Conservation (phyloP, 2,113 vertebrate genomes). For the Melanerpes formicivorus region DNA sequence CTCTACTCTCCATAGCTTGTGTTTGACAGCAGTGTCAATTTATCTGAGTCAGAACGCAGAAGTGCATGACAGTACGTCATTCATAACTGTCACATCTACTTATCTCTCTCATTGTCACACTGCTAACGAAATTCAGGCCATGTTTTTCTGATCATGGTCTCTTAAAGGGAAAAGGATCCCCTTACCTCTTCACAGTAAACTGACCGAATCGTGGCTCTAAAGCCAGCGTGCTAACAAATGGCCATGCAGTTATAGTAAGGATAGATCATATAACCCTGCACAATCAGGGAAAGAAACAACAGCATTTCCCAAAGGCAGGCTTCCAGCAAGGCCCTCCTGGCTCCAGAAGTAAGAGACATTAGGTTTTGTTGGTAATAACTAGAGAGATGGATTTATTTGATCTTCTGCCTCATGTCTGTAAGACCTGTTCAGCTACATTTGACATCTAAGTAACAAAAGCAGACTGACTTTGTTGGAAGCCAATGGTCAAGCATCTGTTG, state of each 20-base stretch:
- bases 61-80: conserved; percentile 88
- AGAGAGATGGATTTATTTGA: neutral
- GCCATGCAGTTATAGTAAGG: neutral
- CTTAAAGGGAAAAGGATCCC: conserved; percentile 73
- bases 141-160: conserved; percentile 57
- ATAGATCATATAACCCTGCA: neutral
- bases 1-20: conserved; percentile 79
- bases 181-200: neutral
- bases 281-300: neutral
- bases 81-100: conserved; percentile 94
- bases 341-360: neutral
- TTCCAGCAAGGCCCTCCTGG: neutral
- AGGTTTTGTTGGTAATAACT: neutral
- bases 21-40: conserved; percentile 91
- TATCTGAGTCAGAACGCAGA: conserved; percentile 80
- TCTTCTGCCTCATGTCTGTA: neutral
- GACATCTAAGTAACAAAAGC: conserved; percentile 13
- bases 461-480: conserved; percentile 4
- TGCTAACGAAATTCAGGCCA: conserved; percentile 84
- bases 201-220: neutral
- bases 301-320: neutral
- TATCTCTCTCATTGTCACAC: conserved; percentile 90
- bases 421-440: conserved; percentile 16
- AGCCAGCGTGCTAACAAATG: neutral
- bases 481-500: neutral